Evolutionary conservation across 2,888 invertebrate species (phyloP).

Genomic region (Sturmia bella): DNA sequence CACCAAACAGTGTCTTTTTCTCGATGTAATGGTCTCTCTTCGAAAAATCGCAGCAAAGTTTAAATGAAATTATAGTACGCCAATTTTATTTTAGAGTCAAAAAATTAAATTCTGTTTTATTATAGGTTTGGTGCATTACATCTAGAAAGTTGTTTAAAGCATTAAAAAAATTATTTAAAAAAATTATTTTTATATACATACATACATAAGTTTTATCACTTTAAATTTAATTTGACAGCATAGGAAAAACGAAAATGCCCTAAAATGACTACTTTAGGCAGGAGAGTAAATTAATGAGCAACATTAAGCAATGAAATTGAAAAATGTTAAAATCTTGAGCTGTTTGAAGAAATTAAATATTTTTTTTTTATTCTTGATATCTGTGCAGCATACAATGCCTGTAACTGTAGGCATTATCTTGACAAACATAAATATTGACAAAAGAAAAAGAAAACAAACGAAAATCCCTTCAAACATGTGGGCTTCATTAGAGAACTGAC

Average conservation of each 20-base stretch:
- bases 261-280: constrained; percentile 15
- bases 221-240: constrained; percentile 51
- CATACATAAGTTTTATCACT: constrained; percentile 43
- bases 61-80: no score
- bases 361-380: constrained; percentile 18
- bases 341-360: constrained; percentile 50
- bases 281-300: constrained; percentile 57
- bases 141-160: no score
- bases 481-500: constrained; percentile 41
- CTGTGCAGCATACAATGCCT: constrained; percentile 52
- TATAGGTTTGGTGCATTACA: no score
- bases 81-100: no score
- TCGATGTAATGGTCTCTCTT: no score
- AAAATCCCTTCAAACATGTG: constrained; percentile 48
- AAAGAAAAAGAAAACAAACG: neutral
- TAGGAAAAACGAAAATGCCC: no score
- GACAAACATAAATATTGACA: constrained; percentile 37
- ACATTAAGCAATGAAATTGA: constrained; percentile 62
- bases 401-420: constrained; percentile 62
- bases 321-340: constrained; percentile 58
- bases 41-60: no score
- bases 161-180: constrained; percentile 1
- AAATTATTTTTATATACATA: constrained; percentile 27
- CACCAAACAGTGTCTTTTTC: no score
- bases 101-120: no score